Evolutionary conservation across 2,113 vertebrate genomes (phyloP), one percentile per base, ranked within the genome.

Genomic region (Phylloscopus trochilus): DNA sequence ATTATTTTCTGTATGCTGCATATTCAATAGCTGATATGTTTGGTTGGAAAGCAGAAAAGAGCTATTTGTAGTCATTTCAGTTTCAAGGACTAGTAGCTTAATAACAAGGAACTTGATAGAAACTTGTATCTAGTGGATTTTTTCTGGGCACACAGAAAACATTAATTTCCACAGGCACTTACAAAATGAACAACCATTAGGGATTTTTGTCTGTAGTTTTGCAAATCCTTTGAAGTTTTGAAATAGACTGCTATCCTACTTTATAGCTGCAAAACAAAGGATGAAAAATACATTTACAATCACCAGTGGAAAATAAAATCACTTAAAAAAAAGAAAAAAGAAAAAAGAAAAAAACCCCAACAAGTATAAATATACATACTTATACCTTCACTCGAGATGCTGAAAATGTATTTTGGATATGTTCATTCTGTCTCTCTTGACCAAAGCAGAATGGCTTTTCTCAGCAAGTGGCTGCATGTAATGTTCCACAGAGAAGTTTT

Each of bases 201-300:
- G 74, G 68, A 95, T 85, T 95, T 91, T 87, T 62, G 56, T 72
- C 49, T 74, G 55, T 28, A 63, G 78, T 74, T 91, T 64, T 90
- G 31, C 27, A 80, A 91, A 95, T 73, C 23, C 33, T 92, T 95
- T 81, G 7, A 52, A 92, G 58, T 95, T 96, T 95, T 9, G 47
- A 93, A 85, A 92, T 41, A 94, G 13, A 15, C 46, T 69, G 31
- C 11, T 83, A 79, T 82, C 35, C n/a, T 81, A 41, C 26, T 75
- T 83, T 68, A 68, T 11, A 64, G 47, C 0, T 75, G 37, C 44
- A 90, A 95, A 96, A 86, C 59, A 83, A 93, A 90, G n/a, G 47
- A 80, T 80, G 79, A 89, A 85, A 92, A 83, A 92, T 47, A 39
- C 19, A 80, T 90, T 69, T 89, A 56, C 11, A 76, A 24, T 88